Evolutionary conservation across 2,797 vertebrate species (phyloP).

Genomic region (Lutra lutra): DNA sequence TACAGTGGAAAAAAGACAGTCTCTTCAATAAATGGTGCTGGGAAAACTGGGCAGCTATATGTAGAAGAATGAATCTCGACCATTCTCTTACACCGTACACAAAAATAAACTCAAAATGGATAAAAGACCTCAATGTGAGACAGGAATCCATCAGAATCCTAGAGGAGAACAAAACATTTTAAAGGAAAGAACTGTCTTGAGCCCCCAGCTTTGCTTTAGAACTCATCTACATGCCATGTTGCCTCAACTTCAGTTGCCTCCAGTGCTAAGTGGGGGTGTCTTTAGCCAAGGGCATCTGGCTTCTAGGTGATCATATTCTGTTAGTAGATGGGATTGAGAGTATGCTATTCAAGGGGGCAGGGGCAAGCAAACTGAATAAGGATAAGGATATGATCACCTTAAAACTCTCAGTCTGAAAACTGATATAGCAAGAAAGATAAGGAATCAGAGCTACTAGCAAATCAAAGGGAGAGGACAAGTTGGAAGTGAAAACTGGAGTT

Average conservation of each 20-base stretch:
- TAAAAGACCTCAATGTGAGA: too few species aligned
- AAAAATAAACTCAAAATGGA: too few species aligned
- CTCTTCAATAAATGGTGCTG: too few species aligned
- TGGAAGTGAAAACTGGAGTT: not conserved
- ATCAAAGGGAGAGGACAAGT: not conserved
- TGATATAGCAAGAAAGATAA: not conserved
- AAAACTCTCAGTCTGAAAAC: not conserved
- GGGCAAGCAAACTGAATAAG: not conserved
- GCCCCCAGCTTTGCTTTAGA: not conserved
- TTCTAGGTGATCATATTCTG: not conserved
- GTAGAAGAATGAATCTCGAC: too few species aligned
- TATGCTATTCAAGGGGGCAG: not conserved
- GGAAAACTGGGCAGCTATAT: too few species aligned
- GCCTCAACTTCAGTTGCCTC: not conserved
- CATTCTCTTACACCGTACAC: too few species aligned
- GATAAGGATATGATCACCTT: not conserved
- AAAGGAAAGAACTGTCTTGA: not conserved
- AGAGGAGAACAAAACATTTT: not conserved
- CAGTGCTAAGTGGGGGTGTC: not conserved
- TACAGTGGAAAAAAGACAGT: too few species aligned
- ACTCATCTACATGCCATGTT: not conserved
- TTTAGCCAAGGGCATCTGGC: not conserved
- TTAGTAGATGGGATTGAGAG: not conserved
- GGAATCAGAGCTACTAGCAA: not conserved
- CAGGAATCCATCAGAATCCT: too few species aligned